A percentile compares a stretch with the other conserved stretches of the same genome.
phyloP scores from a whole-genome alignment of 2,113 vertebrate genomes.

The Colossoma macropomum region DNA sequence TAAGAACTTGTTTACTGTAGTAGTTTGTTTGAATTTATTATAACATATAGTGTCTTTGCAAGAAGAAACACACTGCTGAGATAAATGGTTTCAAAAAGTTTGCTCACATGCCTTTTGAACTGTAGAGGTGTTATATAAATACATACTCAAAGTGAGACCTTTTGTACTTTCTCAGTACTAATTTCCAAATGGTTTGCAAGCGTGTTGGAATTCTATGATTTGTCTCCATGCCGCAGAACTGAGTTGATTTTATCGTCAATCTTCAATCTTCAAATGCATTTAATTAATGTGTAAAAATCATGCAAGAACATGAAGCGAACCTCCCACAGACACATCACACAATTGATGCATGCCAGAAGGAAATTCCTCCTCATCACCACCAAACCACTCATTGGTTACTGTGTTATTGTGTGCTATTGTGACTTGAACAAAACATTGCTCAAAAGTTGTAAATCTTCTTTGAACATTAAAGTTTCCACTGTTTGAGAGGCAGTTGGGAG shows the following conservation, averaged over 20 bases:
- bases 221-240: neutral
- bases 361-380: neutral
- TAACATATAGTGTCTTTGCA: no score
- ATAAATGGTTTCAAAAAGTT: neutral
- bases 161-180: neutral
- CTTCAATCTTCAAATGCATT: neutral
- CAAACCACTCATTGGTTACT: neutral
- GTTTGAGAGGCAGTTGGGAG: neutral
- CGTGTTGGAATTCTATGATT: neutral
- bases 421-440: conserved; percentile 3
- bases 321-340: neutral
- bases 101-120: no score
- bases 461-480: neutral
- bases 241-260: neutral
- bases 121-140: no score
- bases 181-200: neutral
- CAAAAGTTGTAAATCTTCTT: neutral
- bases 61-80: no score
- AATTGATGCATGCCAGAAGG: neutral
- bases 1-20: no score
- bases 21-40: no score
- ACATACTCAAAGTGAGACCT: no score
- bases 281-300: conserved; percentile 5
- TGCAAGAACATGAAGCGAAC: neutral
- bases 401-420: neutral